Conservation (phyloP, 35 echinoderm and acorn worm species). For the Nesometra sesokonis region DNA sequence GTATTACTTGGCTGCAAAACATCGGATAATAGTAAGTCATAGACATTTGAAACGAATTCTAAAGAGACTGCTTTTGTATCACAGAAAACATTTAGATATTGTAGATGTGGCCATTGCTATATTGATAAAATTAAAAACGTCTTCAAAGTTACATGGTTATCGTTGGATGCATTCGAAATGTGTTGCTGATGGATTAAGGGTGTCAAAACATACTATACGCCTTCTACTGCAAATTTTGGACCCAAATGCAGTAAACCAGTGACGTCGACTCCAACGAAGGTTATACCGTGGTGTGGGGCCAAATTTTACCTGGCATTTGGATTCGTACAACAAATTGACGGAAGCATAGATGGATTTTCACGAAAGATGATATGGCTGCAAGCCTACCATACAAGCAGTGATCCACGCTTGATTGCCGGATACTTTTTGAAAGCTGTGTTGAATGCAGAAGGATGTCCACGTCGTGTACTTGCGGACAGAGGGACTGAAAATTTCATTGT, state of each 20-base stretch:
- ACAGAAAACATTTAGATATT: slow-evolving; percentile 18
- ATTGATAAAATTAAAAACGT: slow-evolving; percentile 22
- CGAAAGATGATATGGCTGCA: too few relatives aligned
- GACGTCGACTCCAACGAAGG: slow-evolving; percentile 16
- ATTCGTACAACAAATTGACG: slow-evolving; percentile 47
- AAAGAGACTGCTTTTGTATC: too few relatives aligned
- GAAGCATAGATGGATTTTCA: too few relatives aligned
- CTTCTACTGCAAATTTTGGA: slow-evolving; percentile 29
- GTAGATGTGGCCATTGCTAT: slow-evolving; percentile 40
- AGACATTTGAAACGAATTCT: too few relatives aligned
- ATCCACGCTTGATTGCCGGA: too few relatives aligned
- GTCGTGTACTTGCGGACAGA: too few relatives aligned
- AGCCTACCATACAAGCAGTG: too few relatives aligned
- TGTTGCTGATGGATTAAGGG: slow-evolving; percentile 15
- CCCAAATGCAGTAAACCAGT: slow-evolving; percentile 20
- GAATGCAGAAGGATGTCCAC: too few relatives aligned
- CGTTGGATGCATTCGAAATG: slow-evolving; percentile 53
- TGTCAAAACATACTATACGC: slow-evolving; percentile 33
- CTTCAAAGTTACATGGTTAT: slow-evolving; percentile 47
- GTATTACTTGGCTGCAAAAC: too few relatives aligned
- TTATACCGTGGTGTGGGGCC: slow-evolving; percentile 29
- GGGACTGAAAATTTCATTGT: too few relatives aligned
- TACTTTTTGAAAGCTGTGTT: too few relatives aligned
- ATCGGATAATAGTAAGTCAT: too few relatives aligned
- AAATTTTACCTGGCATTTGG: slow-evolving; percentile 59